Base-by-base conservation (phyloP, 1,140 invertebrate genomes). In the Sycophaga agraensis region DNA sequence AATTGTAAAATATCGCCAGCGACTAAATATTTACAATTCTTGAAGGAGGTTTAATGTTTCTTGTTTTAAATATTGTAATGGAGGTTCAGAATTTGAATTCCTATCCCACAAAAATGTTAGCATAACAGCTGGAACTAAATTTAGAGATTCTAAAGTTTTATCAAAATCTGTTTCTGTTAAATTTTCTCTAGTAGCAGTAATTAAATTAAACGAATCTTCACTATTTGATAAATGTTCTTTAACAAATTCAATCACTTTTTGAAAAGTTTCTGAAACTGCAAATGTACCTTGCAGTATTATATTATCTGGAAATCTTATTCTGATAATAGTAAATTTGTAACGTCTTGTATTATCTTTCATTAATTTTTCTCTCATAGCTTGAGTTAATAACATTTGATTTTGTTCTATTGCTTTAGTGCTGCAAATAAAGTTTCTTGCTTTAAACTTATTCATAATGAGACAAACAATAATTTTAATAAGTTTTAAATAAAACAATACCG, bases 311-410 rank as follows among this genome's bases (percentile, higher is more conserved):
- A 97, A 94, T 49, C 90, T 84, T 58, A 97, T 84, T 65, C 94
- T 78, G 45, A 97, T 88, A 2, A 96, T 78, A 6, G 90, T 85
- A 73, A 90, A 98, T 68, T 89, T 89, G 75, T 97, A 97, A 76
- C 90, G 89, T 55, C 88, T 83, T 68, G 90, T 83, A 71, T 91
- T 89, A 51, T 88, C 79, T 59, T 88, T 73, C 74, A 94, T 92
- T 48, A 95, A 90, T 68, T 90, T 89, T 76, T 97, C 94, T 12
- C 94, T 76, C 91, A 97, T 96, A 0, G 92, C 93, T 82, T 94
- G 96, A 0, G 95, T 97, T 55, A 91, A 82, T 2, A 98, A 75
- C 82, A 93, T 90, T 68, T 91, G 85, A 68, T 86, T 86, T 71
- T 85, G 88, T 72, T 96, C 93, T 14, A 91, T 83, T 24, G 85